Evolutionary conservation across 2,113 vertebrate species (phyloP).

Genomic region (Misgurnus anguillicaudatus): DNA sequence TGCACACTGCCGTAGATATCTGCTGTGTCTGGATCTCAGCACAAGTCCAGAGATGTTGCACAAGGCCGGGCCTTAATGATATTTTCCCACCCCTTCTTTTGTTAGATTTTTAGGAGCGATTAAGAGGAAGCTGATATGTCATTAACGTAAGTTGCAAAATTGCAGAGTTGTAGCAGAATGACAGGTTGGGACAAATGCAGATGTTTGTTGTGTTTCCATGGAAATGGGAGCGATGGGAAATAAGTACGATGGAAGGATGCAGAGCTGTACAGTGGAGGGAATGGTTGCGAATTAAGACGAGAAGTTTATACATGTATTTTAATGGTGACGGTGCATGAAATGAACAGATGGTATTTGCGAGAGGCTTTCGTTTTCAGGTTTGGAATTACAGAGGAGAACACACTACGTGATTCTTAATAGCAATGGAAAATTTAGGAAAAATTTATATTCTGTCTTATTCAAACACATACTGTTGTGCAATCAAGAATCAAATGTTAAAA

Average conservation of each 20-base stretch:
- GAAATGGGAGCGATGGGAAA: conserved; percentile 17
- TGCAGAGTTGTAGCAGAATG: conserved; percentile 17
- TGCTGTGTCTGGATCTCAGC: conserved; percentile 49
- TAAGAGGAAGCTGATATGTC: conserved; percentile 31
- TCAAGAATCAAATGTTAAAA: no score
- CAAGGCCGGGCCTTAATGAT: conserved; percentile 70
- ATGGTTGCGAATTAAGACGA: not conserved
- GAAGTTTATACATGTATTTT: not conserved
- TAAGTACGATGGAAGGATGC: not conserved
- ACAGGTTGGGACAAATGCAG: conserved; percentile 11
- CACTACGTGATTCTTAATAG: conserved; percentile 18
- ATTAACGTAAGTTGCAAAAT: conserved; percentile 17
- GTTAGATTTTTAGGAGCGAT: conserved; percentile 3
- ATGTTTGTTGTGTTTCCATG: conserved; percentile 10
- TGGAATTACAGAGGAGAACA: conserved; percentile 41
- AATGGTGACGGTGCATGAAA: conserved; percentile 7
- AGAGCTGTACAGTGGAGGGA: not conserved
- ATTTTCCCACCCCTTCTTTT: conserved; percentile 21
- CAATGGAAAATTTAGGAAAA: not conserved
- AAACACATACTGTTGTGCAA: not conserved
- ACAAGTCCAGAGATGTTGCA: conserved; percentile 56
- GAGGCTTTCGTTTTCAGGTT: conserved; percentile 35
- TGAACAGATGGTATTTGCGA: not conserved
- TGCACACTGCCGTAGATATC: conserved; percentile 41
- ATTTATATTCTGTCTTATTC: conserved; percentile 45